Percentiles rank a stretch among this genome's conserved stretches.
Conservation (phyloP, 2,888 invertebrate species). For the Acrobasis repandana region DNA sequence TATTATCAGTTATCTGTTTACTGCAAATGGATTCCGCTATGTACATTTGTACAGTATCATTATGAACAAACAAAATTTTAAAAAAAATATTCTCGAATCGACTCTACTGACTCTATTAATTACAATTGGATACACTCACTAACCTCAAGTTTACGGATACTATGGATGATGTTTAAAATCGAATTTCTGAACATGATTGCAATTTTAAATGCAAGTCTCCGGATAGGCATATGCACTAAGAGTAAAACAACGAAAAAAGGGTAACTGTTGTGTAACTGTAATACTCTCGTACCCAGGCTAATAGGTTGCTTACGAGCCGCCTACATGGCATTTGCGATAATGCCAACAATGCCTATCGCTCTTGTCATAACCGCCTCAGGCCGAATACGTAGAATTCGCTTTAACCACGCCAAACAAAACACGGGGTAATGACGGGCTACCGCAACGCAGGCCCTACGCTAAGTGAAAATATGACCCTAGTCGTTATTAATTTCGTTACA, state of each 20-base stretch:
- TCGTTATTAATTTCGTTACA: not conserved
- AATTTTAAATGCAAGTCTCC: no score
- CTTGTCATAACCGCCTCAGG: slow-evolving; percentile 8
- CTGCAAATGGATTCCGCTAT: not conserved
- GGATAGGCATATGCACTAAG: no score
- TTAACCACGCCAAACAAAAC: slow-evolving; percentile 9
- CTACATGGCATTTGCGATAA: slow-evolving; percentile 11
- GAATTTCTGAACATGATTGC: no score
- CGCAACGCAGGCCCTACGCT: not conserved
- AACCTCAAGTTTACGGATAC: no score
- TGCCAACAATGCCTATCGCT: slow-evolving; percentile 21
- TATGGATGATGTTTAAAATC: no score
- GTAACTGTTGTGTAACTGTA: not conserved
- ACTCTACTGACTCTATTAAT: not conserved
- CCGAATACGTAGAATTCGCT: slow-evolving; percentile 14
- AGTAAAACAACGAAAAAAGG: not conserved
- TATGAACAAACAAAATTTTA: not conserved
- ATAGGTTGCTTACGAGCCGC: not conserved
- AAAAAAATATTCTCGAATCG: not conserved
- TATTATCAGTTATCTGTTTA: not conserved
- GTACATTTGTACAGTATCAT: not conserved
- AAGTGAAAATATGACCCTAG: not conserved
- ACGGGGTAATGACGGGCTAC: not conserved
- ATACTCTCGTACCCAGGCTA: not conserved
- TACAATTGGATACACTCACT: not conserved